Base-by-base conservation (phyloP, 1,140 invertebrate genomes). In the Stenopsyche tienmushanensis region DNA sequence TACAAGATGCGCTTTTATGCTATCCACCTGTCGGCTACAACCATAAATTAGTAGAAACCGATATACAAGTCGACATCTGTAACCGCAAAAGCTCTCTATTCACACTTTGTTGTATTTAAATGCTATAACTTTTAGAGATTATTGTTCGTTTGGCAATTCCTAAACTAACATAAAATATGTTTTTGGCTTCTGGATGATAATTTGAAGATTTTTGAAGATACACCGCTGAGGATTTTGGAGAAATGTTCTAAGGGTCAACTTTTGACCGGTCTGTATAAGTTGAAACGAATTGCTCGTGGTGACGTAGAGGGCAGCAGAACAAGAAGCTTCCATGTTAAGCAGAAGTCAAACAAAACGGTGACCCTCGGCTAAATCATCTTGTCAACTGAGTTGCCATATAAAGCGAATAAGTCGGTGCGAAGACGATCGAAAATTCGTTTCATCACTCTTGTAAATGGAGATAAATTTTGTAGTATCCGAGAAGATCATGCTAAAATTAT, bases 251-350 rank as follows among this genome's bases (percentile, higher is more conserved):
- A 20, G 8, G 58, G 41, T 42, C 41, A 25, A 26, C 52, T 65
- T 55, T 13, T 17, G 63, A 57, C 47, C 54, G 42, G 21, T 13
- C 52, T 26, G 41, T 65, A 24, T 55, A 65, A 57, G 62, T 50
- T 18, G 47, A 65, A 54, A 44, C 52, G 50, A 29, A 41, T 49
- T 18, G 62, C 20, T 29, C 44, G 42, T 25, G 20, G 58, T 45
- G 41, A 17, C 41, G 21, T 23, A 24, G 7, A 26, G 58, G 21
- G 49, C 58, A 25, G 47, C 29, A 26, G 60, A 34, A 13, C 26
- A 47, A 53, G 20, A 50, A 26, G 34, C 25, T 53, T 26, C 49
- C 25, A 17, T 53, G 60, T 53, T 21, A 13, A 25, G 29, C 17
- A 41, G 49, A 29, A 42, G 34, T 25, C 34, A 25, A 57, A 57